Base-by-base conservation (phyloP, 2,113 vertebrate genomes). In the Pseudolaguvia tuberculata region DNA sequence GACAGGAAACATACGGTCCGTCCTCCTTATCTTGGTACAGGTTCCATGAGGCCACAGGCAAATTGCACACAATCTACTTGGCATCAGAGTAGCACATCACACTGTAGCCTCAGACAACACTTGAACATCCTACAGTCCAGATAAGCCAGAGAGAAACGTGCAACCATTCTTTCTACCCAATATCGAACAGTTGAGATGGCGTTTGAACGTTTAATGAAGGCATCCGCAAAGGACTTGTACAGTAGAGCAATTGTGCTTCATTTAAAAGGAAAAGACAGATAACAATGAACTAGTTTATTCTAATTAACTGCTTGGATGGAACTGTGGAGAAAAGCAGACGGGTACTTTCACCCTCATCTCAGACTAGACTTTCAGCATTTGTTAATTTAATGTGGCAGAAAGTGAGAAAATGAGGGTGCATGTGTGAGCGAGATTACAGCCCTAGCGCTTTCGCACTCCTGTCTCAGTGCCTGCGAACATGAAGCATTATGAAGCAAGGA, bases 381-480 rank as follows among this genome's bases (percentile, higher is more conserved):
- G 68, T 72, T 79, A 81, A 76, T 81, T 45, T 62, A 39, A 81
- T 59, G 52, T 72, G 75, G 55, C 77, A 78, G 61, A 78, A 57
- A 67, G 62, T 45, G 76, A 73, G 61, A 73, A 63, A 66, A 62
- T 57, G 61, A 73, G 70, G 35, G 61, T 70, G 66, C 50, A 45
- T 63, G 63, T 47, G 75, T 42, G 59, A 65, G 72, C 62, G 76
- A 61, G 59, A 75, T 66, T 72, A 67, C 55, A 66, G 51, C 25
- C 39, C 59, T 42, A 29, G 52, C 62, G 59, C 57, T 74, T 77
- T 63, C 70, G 62, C 53, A 56, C 73, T 80, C 55, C 3, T 9
- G 47, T 51, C 51, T 23, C 18, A 15, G 62, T 53, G 70, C 69
- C 62, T 69, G 73, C 80, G 77, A 80, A 81, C 47, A 62, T 17